Evolutionary conservation across 2,113 vertebrate genomes (phyloP).

Genomic region (Procapra przewalskii): DNA sequence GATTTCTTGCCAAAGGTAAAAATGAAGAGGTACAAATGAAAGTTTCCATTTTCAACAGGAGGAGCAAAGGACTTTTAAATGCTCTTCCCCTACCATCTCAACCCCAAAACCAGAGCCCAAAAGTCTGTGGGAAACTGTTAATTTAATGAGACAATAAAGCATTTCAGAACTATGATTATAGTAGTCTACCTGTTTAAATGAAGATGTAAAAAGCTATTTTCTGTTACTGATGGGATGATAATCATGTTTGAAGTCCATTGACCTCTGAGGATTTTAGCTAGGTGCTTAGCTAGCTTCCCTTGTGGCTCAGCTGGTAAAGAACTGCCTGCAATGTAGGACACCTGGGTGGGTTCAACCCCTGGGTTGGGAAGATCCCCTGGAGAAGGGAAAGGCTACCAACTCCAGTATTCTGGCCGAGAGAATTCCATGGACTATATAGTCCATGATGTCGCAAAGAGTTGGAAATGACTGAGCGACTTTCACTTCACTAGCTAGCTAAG

Average conservation of each 20-base stretch:
- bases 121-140: not conserved
- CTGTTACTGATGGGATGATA: not conserved
- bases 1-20: not conserved
- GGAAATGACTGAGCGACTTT: not conserved
- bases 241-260: not conserved
- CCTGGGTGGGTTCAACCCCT: not conserved
- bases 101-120: not conserved
- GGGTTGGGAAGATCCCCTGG: not conserved
- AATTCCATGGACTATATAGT: not conserved
- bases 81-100: not conserved
- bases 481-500: not conserved
- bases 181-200: not conserved
- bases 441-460: not conserved
- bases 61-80: not conserved
- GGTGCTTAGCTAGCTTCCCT: not conserved
- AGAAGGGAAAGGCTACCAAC: not conserved
- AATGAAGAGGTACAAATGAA: constrained; percentile 2
- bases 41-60: not conserved
- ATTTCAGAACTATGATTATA: not conserved
- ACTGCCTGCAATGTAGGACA: not conserved
- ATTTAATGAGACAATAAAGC: not conserved
- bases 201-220: not conserved
- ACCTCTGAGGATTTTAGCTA: not conserved
- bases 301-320: not conserved
- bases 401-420: not conserved